phyloP scores from a whole-genome alignment of 2,888 invertebrate species.

The Microdon myrmicae region DNA sequence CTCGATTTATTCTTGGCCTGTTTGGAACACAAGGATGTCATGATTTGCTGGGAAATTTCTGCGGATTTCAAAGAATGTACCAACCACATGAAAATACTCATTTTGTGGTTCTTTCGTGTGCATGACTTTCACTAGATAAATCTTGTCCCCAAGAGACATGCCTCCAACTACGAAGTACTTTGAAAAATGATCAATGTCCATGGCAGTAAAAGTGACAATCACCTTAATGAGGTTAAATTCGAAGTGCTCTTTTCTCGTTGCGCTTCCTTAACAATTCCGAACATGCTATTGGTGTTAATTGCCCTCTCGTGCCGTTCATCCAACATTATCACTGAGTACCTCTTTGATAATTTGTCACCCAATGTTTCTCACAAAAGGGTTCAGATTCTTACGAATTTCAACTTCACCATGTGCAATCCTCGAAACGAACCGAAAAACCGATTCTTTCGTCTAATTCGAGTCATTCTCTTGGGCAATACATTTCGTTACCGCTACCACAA shows the following conservation, averaged over 20 bases:
- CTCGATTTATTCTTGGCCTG: conserved; percentile 98
- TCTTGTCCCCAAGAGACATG: conserved; percentile 89
- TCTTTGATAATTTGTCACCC: conserved; percentile 76
- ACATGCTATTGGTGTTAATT: conserved; percentile 91
- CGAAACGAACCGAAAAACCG: conserved; percentile 89
- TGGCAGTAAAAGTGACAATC: conserved; percentile 94
- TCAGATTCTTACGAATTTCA: conserved; percentile 94
- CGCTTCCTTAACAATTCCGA: conserved; percentile 90
- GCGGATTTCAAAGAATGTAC: conserved; percentile 91
- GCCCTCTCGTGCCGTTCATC: conserved; percentile 98
- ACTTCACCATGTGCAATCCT: conserved; percentile 89
- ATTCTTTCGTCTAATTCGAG: conserved; percentile 77
- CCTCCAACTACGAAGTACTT: conserved; percentile 89
- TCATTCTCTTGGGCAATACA: conserved; percentile 91
- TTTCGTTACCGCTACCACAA: conserved; percentile 87
- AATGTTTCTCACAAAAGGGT: conserved; percentile 93
- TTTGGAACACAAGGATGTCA: conserved; percentile 91
- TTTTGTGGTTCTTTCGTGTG: conserved; percentile 78
- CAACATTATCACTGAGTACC: conserved; percentile 85
- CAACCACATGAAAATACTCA: conserved; percentile 86
- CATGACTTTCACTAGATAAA: conserved; percentile 81
- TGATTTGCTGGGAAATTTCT: conserved; percentile 81
- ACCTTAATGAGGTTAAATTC: conserved; percentile 76
- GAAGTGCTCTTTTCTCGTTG: conserved; percentile 76
- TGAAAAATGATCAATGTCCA: conserved; percentile 94